phyloP scores from a whole-genome alignment of 2,113 vertebrate species.

The Apteryx owenii region DNA sequence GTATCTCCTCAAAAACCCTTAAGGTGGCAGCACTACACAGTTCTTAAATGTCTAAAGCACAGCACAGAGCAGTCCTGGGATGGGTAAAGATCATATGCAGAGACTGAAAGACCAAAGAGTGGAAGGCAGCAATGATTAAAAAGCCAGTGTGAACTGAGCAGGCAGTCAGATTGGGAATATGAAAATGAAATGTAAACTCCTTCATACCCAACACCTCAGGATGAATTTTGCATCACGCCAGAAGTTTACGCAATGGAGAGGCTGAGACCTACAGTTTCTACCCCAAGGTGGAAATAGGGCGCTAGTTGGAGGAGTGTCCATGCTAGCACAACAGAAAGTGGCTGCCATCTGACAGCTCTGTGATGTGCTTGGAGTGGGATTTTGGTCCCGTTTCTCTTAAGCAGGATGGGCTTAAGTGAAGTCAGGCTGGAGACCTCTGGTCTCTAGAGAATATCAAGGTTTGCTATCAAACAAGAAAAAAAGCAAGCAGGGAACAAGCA shows the following conservation, averaged over 20 bases:
- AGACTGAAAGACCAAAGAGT: background rate
- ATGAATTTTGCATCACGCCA: background rate
- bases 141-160: background rate
- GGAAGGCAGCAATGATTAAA: background rate
- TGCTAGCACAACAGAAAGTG: background rate
- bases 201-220: background rate
- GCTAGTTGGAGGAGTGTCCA: fast-evolving
- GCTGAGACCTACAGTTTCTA: background rate
- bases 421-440: background rate
- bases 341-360: fast-evolving
- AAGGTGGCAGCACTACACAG: background rate
- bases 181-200: background rate
- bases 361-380: fast-evolving
- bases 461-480: background rate
- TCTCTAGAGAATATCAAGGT: background rate
- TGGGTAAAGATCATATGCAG: fast-evolving
- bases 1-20: background rate
- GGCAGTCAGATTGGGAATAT: background rate
- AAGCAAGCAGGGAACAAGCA: background rate
- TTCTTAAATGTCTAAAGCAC: fast-evolving
- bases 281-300: background rate
- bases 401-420: background rate
- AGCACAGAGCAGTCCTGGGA: fast-evolving
- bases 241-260: background rate
- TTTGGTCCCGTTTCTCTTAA: fast-evolving